Evolutionary conservation across 1,140 invertebrate genomes (phyloP).

Genomic region (Amyelois transitella): DNA sequence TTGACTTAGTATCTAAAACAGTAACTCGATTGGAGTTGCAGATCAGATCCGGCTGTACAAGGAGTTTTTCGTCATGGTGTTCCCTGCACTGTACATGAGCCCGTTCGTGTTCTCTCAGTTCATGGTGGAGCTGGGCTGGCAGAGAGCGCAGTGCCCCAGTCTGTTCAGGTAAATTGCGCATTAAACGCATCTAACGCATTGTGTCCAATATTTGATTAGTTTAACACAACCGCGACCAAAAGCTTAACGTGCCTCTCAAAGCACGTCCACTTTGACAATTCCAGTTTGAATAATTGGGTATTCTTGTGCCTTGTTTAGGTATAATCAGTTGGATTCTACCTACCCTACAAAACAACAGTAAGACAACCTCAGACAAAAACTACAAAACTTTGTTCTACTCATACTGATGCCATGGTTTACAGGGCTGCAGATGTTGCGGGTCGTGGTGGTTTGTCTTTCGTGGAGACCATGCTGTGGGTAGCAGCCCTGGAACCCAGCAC

Average conservation of each 20-base stretch:
- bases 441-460: conserved; percentile 60
- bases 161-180: conserved; percentile 44
- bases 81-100: conserved; percentile 63
- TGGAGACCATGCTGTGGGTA: conserved; percentile 58
- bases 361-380: neutral
- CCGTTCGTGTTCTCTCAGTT: conserved; percentile 51
- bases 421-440: conserved; percentile 64
- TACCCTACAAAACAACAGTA: too few relatives aligned
- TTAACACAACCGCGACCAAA: neutral
- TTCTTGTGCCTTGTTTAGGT: too few relatives aligned
- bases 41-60: conserved; percentile 54
- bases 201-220: too few relatives aligned
- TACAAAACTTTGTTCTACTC: neutral
- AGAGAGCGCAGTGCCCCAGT: conserved; percentile 38
- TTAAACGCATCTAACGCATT: neutral
- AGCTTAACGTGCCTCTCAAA: too few relatives aligned
- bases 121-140: conserved; percentile 62
- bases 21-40: too few relatives aligned
- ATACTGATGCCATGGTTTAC: conserved; percentile 9
- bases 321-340: too few relatives aligned
- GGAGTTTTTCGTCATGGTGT: conserved; percentile 57
- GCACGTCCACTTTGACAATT: too few relatives aligned
- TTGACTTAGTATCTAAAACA: too few relatives aligned
- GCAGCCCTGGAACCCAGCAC: conserved; percentile 61
- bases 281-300: too few relatives aligned